A percentile compares a stretch with the other conserved stretches of the same genome.
Evolutionary conservation across 37 sponge, comb jelly and placozoan genomes (phyloP).

Genomic region (Beroe ovata): DNA sequence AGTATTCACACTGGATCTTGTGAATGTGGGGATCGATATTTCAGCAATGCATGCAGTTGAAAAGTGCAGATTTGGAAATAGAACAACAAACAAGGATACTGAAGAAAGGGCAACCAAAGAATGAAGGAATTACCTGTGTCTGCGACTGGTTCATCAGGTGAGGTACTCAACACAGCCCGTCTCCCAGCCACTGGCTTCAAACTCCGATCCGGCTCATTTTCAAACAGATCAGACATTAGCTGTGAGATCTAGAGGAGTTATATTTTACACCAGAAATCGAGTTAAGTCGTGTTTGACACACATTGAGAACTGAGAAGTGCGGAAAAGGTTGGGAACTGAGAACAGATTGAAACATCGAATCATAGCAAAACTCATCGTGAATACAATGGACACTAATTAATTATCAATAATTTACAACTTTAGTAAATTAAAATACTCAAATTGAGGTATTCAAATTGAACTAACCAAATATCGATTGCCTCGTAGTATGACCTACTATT

Average conservation of each 20-base stretch:
- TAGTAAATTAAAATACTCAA: background rate
- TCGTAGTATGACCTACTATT: no score
- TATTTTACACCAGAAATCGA: no score
- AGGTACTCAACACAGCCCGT: conserved; percentile 21
- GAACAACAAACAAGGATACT: no score
- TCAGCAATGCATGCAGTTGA: no score
- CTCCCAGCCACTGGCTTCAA: conserved; percentile 5
- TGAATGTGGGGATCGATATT: no score
- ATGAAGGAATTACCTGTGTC: background rate
- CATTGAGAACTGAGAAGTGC: no score
- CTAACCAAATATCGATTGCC: no score
- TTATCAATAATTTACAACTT: background rate
- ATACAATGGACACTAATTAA: background rate
- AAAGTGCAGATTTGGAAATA: no score
- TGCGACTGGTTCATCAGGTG: background rate
- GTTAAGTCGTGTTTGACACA: no score
- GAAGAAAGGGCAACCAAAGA: background rate
- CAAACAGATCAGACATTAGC: conserved; percentile 58
- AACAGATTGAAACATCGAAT: background rate
- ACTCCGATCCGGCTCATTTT: background rate
- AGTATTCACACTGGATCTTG: no score
- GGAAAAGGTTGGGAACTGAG: no score
- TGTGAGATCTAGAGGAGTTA: no score
- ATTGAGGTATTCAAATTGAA: background rate
- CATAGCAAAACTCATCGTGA: background rate